phyloP scores from a whole-genome alignment of 2,797 vertebrate genomes.

The Halcyon smyrnensis region DNA sequence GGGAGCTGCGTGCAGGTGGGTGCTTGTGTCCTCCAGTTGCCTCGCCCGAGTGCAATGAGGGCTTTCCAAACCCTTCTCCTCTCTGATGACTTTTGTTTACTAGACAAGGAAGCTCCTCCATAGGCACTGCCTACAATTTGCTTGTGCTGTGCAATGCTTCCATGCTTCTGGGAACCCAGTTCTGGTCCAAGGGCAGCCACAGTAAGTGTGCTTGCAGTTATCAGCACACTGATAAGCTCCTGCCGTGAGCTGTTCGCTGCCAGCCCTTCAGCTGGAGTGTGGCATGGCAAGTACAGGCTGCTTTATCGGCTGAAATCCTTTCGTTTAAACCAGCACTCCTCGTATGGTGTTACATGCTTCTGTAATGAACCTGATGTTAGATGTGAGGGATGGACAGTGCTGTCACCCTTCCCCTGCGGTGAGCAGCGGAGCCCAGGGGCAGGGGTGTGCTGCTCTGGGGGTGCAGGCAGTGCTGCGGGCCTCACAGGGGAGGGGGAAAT shows the following conservation, averaged over 20 bases:
- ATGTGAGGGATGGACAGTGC: background rate
- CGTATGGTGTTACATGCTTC: background rate
- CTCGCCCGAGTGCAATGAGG: background rate
- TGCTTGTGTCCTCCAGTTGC: fast-evolving
- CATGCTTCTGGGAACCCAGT: background rate
- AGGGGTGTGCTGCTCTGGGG: fast-evolving
- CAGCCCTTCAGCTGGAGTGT: background rate
- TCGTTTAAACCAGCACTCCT: background rate
- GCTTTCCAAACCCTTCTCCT: background rate
- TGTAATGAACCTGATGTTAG: background rate
- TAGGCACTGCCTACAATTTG: fast-evolving
- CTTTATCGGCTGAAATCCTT: background rate
- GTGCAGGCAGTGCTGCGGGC: background rate
- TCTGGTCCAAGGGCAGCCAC: background rate
- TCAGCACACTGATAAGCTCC: background rate
- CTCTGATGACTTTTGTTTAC: background rate
- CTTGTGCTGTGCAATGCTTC: background rate
- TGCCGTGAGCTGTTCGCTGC: background rate
- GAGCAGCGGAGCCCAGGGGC: background rate
- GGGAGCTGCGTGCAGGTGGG: fast-evolving
- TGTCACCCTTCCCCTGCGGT: fast-evolving
- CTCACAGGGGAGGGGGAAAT: background rate
- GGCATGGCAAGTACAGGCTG: background rate
- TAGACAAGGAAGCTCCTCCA: background rate
- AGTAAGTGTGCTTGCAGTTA: background rate